Percentiles rank a stretch among this genome's conserved stretches.
Conservation (phyloP, 64 coral and sea anemone species). For the Orbicella faveolata region DNA sequence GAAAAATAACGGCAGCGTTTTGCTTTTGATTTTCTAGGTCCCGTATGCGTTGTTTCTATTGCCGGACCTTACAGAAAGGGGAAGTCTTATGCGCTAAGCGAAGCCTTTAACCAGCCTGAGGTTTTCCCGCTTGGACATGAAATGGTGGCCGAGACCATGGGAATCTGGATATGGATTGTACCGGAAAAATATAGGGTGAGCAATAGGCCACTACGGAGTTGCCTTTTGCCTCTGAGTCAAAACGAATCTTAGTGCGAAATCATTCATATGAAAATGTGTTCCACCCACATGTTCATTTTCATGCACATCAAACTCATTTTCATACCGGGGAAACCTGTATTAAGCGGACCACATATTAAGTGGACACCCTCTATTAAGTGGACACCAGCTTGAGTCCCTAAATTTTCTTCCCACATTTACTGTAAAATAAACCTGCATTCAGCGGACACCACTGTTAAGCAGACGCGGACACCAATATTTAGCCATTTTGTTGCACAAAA, state of each 20-base stretch:
- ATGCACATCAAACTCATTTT: too few species aligned
- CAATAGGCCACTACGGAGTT: background rate
- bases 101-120: slow-evolving; percentile 41
- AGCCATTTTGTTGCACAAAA: too few species aligned
- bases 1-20: background rate
- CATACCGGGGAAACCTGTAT: too few species aligned
- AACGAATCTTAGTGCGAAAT: background rate
- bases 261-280: background rate
- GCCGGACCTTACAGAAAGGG: slow-evolving; percentile 51
- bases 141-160: slow-evolving; percentile 57
- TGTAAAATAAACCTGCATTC: too few species aligned
- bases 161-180: slow-evolving; percentile 62
- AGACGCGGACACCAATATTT: too few species aligned
- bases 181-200: slow-evolving; percentile 20
- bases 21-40: slow-evolving; percentile 11
- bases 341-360: too few species aligned
- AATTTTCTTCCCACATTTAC: too few species aligned
- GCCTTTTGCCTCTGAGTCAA: background rate
- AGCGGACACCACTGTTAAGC: too few species aligned
- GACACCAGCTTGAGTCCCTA: too few species aligned
- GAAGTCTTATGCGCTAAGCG: slow-evolving; percentile 32
- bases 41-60: slow-evolving; percentile 49
- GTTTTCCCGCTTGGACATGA: slow-evolving; percentile 45
- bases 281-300: too few species aligned
- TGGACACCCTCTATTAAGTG: too few species aligned